Evolutionary conservation across 2,113 vertebrate species (phyloP), one percentile per base, ranked within the genome.

Genomic region (Cheilinus undulatus): DNA sequence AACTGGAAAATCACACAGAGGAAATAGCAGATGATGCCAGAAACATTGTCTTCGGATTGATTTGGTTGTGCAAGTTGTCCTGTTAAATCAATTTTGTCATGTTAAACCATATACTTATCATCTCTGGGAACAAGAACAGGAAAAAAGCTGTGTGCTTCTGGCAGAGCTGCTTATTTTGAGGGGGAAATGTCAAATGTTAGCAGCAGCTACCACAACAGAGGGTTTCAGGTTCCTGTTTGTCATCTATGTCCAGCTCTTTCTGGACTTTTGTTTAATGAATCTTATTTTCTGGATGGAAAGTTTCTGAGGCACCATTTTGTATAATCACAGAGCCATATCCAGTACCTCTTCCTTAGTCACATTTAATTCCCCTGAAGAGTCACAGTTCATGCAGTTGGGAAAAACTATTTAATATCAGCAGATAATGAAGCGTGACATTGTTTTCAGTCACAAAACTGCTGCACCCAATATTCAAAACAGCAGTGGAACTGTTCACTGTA

Each of bases 1-100:
- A 56, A 56, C 56, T 15, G 26, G 23, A 30, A 57, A 64, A 73
- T 45, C 52, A 52, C 49, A 24, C 8, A 45, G 32, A 30, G 46
- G 19, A 36, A 63, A 58, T n/a, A n/a, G n/a, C n/a, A n/a, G n/a
- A n/a, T n/a, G n/a, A n/a, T n/a, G n/a, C n/a, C n/a, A n/a, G n/a
- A n/a, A n/a, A 3, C 27, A 57, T 3, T 22, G 23, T 32, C 32
- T 68, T 22, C 15, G 62, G 20, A 23, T 36, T 11, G n/a, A 36
- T 52, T 22, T 15, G 20, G n/a, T 74, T 40, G 4, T 24, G 15
- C 0, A 34, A 51, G 58, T 43, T 73, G 28, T 49, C 3, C 0
- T 10, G 42, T 30, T 43, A 26, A 64, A 61, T 70, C 56, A 48
- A n/a, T 12, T 20, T 53, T 61, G 27, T 4, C 15, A 3, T 63